Percentiles rank a stretch among this genome's conserved stretches.
phyloP scores from a whole-genome alignment of 37 sponge, comb jelly and placozoan species.

The Mnemiopsis leidyi region DNA sequence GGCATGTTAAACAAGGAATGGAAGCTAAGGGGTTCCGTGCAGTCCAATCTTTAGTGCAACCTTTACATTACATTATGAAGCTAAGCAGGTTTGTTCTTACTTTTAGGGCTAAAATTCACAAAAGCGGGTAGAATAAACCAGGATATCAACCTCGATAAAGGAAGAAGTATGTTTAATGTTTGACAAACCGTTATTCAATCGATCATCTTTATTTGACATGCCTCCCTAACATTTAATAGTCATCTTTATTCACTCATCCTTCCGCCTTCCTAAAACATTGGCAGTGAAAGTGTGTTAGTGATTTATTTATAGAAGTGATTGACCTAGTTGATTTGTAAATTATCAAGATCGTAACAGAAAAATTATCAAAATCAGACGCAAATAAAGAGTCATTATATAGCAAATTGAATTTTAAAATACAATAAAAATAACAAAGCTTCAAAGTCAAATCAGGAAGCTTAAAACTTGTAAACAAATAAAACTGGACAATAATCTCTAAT shows the following conservation, averaged over 20 bases:
- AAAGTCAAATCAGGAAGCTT: neutral
- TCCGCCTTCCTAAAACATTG: neutral
- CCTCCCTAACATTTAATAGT: neutral
- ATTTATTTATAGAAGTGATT: too few relatives aligned
- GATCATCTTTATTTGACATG: conserved; percentile 32
- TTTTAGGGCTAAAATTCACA: too few relatives aligned
- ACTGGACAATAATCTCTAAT: neutral
- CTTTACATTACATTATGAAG: neutral
- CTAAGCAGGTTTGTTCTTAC: neutral
- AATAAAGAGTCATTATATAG: neutral
- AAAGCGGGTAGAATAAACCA: too few relatives aligned
- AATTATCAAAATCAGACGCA: too few relatives aligned
- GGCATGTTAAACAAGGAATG: too few relatives aligned
- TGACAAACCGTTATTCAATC: conserved; percentile 39
- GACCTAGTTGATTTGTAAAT: too few relatives aligned
- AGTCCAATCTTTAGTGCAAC: too few relatives aligned
- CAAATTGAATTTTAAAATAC: neutral
- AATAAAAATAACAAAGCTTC: neutral
- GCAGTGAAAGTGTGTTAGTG: neutral
- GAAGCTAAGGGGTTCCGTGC: too few relatives aligned
- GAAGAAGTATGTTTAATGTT: too few relatives aligned
- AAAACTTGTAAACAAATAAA: neutral
- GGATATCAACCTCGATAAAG: too few relatives aligned
- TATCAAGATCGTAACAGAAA: too few relatives aligned
- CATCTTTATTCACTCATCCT: neutral